Conservation (phyloP, 2,113 vertebrate species). For the Megaptera novaeangliae region DNA sequence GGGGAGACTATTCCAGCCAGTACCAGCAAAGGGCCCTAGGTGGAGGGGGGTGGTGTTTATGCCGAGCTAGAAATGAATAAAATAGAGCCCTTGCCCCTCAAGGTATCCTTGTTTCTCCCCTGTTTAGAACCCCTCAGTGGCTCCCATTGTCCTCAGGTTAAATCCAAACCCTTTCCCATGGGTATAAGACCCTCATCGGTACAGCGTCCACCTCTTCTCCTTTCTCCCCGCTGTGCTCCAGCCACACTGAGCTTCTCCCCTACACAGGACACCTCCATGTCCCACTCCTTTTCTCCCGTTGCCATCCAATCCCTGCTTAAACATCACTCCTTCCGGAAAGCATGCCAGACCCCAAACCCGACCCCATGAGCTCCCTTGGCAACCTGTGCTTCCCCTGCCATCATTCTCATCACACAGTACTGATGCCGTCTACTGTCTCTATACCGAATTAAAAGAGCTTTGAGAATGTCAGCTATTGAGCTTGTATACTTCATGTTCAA, state of each 20-base stretch:
- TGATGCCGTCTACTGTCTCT: background rate
- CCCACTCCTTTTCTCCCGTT: background rate
- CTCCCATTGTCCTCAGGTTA: background rate
- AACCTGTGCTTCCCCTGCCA: rapidly evolving
- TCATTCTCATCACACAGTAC: background rate
- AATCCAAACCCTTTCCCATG: background rate
- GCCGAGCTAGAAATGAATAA: background rate
- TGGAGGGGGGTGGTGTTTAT: background rate
- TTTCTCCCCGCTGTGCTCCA: background rate
- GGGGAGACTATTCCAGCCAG: background rate
- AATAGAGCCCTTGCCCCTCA: background rate
- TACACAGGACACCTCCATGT: rapidly evolving
- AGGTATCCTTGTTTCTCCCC: background rate
- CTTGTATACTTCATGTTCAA: background rate
- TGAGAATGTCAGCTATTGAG: background rate
- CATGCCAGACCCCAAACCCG: background rate
- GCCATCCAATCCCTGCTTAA: background rate
- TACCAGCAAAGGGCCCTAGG: background rate
- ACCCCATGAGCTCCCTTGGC: rapidly evolving
- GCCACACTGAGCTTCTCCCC: rapidly evolving
- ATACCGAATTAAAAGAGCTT: background rate
- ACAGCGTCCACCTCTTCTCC: background rate
- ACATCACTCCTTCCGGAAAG: background rate
- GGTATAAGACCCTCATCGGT: background rate
- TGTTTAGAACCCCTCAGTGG: background rate